phyloP scores from a whole-genome alignment of 2,797 vertebrate genomes.

The Steatocranus sp. region DNA sequence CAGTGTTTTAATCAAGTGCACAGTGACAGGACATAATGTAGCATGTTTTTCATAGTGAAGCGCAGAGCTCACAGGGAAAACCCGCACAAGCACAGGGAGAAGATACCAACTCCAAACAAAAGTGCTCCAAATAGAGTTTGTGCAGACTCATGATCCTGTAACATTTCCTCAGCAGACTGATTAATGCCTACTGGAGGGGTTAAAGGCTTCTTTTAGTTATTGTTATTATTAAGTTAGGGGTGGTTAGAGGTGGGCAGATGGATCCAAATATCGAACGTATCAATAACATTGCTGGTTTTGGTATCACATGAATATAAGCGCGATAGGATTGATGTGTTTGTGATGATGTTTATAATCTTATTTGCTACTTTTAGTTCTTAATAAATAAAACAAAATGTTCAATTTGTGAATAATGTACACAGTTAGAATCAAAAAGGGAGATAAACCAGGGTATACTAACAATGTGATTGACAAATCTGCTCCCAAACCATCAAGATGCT shows the following conservation, averaged over 20 bases:
- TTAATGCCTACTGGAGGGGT: background rate
- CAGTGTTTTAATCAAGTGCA: background rate
- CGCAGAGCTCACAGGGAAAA: rapidly evolving
- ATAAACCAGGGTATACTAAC: background rate
- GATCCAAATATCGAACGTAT: background rate
- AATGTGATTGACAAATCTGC: background rate
- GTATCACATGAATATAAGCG: background rate
- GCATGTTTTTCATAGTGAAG: background rate
- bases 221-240: background rate
- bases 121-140: background rate
- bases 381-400: rapidly evolving
- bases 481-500: background rate
- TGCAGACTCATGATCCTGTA: background rate
- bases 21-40: background rate
- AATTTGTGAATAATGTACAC: background rate
- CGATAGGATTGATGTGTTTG: rapidly evolving
- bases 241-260: background rate
- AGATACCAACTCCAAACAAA: background rate
- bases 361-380: background rate
- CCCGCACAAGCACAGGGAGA: background rate
- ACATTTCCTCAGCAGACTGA: background rate
- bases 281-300: background rate
- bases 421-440: background rate
- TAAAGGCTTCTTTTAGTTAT: background rate
- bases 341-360: background rate